These are phyloP conservation scores for Rhinoptilus africanus DNA, from an alignment of 2,113 vertebrate genomes.

Conservation along the genomic window DNA sequence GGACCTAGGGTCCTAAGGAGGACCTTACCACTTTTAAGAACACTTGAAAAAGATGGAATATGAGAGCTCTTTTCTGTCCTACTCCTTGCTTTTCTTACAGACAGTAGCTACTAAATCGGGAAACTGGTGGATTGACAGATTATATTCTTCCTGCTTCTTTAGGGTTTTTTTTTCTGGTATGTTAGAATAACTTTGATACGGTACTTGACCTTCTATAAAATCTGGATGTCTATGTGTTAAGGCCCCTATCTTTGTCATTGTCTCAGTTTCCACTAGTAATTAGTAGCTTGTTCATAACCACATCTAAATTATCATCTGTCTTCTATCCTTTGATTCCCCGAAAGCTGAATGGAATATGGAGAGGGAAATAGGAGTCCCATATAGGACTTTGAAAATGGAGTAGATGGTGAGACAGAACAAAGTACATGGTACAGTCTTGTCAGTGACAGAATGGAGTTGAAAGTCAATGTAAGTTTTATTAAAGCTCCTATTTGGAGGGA, in stretches of 20 bases:
- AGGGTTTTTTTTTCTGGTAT: background rate
- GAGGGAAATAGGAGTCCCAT: background rate
- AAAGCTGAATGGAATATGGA: background rate
- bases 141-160: background rate
- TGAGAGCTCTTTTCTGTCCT: background rate
- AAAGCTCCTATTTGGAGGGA: background rate
- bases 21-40: background rate
- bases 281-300: background rate
- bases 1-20: too few relatives aligned
- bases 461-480: background rate
- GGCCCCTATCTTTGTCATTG: background rate
- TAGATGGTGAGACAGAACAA: background rate
- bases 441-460: background rate
- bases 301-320: background rate
- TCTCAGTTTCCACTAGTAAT: background rate
- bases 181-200: background rate
- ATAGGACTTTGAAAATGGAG: background rate
- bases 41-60: background rate
- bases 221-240: background rate
- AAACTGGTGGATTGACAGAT: background rate
- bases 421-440: background rate
- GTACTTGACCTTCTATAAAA: background rate
- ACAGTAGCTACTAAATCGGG: background rate
- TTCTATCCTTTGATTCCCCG: background rate
- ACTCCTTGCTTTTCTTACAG: background rate